phyloP scores from a whole-genome alignment of 2,797 vertebrate species.

The Scolopax bukidnonensis region DNA sequence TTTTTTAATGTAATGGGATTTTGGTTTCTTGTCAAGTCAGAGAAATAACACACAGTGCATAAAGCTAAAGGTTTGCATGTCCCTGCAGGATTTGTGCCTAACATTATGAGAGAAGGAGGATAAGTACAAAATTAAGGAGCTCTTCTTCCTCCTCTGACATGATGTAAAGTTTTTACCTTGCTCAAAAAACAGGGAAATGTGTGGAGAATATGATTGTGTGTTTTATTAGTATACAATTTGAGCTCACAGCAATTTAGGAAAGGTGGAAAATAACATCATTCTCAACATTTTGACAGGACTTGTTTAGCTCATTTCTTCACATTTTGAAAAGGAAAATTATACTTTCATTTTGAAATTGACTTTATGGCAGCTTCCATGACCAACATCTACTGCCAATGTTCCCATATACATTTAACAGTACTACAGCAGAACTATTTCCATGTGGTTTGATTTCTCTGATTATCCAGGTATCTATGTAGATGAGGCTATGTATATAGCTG shows the following conservation, averaged over 20 bases:
- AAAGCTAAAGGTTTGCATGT: not conserved
- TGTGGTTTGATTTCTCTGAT: not conserved
- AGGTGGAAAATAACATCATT: not conserved
- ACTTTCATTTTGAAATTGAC: slow-evolving; percentile 1
- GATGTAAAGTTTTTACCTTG: not conserved
- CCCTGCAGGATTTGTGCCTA: not conserved
- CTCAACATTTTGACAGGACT: slow-evolving; percentile 34
- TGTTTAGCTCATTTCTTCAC: slow-evolving; percentile 17
- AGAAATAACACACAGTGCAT: not conserved
- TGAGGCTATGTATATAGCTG: not conserved
- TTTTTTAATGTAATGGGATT: not conserved
- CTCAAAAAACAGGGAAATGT: not conserved
- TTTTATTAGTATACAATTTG: not conserved
- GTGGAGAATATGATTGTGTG: not conserved
- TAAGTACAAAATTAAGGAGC: not conserved
- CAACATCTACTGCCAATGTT: not conserved
- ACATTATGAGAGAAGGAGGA: not conserved
- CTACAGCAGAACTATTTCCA: not conserved
- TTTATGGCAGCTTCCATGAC: not conserved
- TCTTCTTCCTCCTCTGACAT: not conserved
- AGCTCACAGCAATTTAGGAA: not conserved
- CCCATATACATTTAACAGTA: not conserved
- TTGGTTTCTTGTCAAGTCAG: not conserved
- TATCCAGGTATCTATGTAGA: not conserved
- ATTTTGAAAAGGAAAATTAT: slow-evolving; percentile 24